Percentiles rank a stretch among this genome's conserved stretches.
phyloP scores from a whole-genome alignment of 2,888 invertebrate genomes.

The Lithodes maja region DNA sequence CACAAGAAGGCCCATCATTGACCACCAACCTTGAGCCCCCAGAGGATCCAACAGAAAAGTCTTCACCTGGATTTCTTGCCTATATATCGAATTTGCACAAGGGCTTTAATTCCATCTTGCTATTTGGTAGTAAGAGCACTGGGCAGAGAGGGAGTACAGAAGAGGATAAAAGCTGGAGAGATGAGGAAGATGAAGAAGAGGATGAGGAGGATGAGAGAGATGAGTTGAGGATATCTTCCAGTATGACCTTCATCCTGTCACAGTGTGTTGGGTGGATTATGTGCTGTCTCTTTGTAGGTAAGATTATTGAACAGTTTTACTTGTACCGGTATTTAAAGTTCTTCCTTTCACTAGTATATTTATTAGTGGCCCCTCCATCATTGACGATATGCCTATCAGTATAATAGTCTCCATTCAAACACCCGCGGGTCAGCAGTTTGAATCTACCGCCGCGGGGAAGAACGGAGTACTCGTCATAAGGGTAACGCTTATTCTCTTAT shows the following conservation, averaged over 20 bases:
- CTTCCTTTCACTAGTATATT: too few species aligned
- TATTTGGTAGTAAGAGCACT: not conserved
- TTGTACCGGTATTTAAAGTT: too few species aligned
- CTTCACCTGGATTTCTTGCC: constrained; percentile 23
- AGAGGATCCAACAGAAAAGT: constrained; percentile 23
- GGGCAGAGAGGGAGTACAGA: constrained; percentile 6
- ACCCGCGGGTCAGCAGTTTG: too few species aligned
- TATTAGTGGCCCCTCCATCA: too few species aligned
- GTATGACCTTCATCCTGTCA: constrained; percentile 52
- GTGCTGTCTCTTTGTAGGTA: constrained; percentile 59
- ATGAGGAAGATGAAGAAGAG: constrained; percentile 43
- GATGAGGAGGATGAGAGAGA: constrained; percentile 45
- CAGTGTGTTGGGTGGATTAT: constrained; percentile 62
- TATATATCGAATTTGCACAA: constrained; percentile 10
- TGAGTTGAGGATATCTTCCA: constrained; percentile 36
- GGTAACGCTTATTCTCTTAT: too few species aligned
- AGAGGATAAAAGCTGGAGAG: constrained; percentile 14
- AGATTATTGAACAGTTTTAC: not conserved
- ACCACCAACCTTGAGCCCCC: not conserved
- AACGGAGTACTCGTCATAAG: too few species aligned
- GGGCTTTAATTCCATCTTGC: constrained; percentile 12
- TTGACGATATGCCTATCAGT: too few species aligned
- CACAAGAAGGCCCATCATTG: not conserved
- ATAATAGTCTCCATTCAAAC: too few species aligned
- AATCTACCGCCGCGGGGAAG: too few species aligned